Evolutionary conservation across 2,888 invertebrate genomes (phyloP).

Genomic region (Pandemis cinnamomeana): DNA sequence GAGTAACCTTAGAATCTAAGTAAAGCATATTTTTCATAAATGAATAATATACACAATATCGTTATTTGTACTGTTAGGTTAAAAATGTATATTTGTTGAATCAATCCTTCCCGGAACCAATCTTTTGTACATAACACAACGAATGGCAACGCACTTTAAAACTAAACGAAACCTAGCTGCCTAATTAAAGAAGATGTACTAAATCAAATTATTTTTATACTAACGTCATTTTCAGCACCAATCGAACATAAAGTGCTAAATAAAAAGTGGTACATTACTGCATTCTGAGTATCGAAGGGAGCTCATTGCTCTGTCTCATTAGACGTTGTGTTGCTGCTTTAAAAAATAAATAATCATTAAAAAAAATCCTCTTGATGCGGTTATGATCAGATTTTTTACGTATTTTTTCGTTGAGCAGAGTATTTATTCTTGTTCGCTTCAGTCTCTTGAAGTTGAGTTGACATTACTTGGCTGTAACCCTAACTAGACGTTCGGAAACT

Average conservation of each 20-base stretch:
- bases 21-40: constrained; percentile 79
- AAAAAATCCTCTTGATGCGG: too few species aligned
- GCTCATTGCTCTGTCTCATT: too few species aligned
- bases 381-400: background rate
- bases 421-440: constrained; percentile 46
- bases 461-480: constrained; percentile 43
- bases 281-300: too few species aligned
- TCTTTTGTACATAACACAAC: constrained; percentile 47
- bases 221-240: constrained; percentile 20
- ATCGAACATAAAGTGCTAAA: background rate
- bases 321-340: too few species aligned
- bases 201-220: background rate
- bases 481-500: background rate
- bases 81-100: constrained; percentile 49
- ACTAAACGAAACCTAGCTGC: constrained; percentile 55
- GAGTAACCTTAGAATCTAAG: constrained; percentile 69
- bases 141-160: constrained; percentile 58
- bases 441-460: constrained; percentile 64
- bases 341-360: too few species aligned
- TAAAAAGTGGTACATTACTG: too few species aligned
- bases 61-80: constrained; percentile 83
- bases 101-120: constrained; percentile 35
- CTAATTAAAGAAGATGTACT: constrained; percentile 46
- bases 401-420: constrained; percentile 4
- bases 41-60: constrained; percentile 77